Percentiles rank a stretch among this genome's conserved stretches.
Evolutionary conservation across 2,888 invertebrate genomes (phyloP).

Genomic region (Tethea ocularis): DNA sequence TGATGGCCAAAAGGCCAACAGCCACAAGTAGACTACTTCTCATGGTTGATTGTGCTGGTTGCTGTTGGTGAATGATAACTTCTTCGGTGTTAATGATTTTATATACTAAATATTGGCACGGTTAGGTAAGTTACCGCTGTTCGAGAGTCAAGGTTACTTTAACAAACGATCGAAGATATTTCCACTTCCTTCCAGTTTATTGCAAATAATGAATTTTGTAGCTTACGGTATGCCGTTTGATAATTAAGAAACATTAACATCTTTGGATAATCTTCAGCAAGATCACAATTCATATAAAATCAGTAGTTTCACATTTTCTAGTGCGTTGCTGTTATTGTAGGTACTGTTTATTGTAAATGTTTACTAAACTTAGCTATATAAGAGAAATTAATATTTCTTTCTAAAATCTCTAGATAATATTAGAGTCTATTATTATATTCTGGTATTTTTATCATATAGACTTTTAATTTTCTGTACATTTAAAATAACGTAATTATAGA

Average conservation of each 20-base stretch:
- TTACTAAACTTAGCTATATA: too few relatives aligned
- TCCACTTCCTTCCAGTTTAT: conserved; percentile 56
- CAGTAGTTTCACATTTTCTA: too few relatives aligned
- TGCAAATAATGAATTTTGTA: conserved; percentile 11
- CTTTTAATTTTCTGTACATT: too few relatives aligned
- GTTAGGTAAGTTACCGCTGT: conserved; percentile 61
- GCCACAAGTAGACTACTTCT: conserved; percentile 61
- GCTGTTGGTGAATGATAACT: conserved; percentile 68
- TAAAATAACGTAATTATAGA: too few relatives aligned
- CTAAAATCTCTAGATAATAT: too few relatives aligned
- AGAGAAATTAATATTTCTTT: too few relatives aligned
- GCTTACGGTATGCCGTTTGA: background rate
- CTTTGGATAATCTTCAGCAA: too few relatives aligned
- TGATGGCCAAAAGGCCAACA: conserved; percentile 75
- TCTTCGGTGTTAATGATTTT: conserved; percentile 62
- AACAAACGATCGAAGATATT: conserved; percentile 48
- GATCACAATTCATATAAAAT: too few relatives aligned
- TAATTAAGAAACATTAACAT: background rate
- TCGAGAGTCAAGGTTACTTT: conserved; percentile 64
- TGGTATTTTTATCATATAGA: too few relatives aligned
- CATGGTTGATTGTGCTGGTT: conserved; percentile 60
- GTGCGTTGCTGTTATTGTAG: too few relatives aligned
- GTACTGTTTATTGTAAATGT: too few relatives aligned
- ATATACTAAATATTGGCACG: conserved; percentile 61
- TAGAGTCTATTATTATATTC: too few relatives aligned